Conservation (phyloP, 2,888 invertebrate genomes). For the Cinara cedri region DNA sequence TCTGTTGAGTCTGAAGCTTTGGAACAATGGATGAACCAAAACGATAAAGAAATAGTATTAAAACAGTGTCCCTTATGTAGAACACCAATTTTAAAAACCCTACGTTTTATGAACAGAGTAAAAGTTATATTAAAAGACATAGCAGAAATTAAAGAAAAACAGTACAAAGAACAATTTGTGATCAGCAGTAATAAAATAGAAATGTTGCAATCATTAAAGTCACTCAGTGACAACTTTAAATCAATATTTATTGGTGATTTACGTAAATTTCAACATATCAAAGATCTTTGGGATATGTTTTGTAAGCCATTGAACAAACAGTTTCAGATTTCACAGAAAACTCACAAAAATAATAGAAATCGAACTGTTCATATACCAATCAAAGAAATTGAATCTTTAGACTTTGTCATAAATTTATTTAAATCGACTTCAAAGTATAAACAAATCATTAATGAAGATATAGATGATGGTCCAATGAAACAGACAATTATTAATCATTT, state of each 20-base stretch:
- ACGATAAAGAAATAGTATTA: constrained; percentile 61
- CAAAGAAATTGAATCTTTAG: constrained; percentile 28
- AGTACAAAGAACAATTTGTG: constrained; percentile 59
- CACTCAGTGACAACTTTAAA: background rate
- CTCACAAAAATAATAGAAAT: no score
- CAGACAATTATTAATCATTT: constrained; percentile 25
- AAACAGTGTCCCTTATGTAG: constrained; percentile 69
- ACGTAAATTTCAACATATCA: background rate
- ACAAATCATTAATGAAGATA: background rate
- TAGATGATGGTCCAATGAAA: background rate
- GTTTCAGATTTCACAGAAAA: no score
- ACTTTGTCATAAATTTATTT: constrained; percentile 27
- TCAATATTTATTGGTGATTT: constrained; percentile 7
- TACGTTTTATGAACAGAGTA: constrained; percentile 68
- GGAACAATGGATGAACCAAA: constrained; percentile 60
- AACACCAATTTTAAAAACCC: constrained; percentile 67
- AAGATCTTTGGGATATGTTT: constrained; percentile 11
- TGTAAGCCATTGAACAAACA: background rate
- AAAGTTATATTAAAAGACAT: constrained; percentile 63
- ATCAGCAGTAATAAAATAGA: background rate
- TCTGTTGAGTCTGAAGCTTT: constrained; percentile 65
- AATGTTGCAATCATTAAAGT: background rate
- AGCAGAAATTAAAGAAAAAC: constrained; percentile 61
- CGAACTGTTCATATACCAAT: background rate
- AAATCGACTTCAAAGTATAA: background rate